phyloP scores from a whole-genome alignment of 1,140 invertebrate species.

The Saccostrea glomerata region DNA sequence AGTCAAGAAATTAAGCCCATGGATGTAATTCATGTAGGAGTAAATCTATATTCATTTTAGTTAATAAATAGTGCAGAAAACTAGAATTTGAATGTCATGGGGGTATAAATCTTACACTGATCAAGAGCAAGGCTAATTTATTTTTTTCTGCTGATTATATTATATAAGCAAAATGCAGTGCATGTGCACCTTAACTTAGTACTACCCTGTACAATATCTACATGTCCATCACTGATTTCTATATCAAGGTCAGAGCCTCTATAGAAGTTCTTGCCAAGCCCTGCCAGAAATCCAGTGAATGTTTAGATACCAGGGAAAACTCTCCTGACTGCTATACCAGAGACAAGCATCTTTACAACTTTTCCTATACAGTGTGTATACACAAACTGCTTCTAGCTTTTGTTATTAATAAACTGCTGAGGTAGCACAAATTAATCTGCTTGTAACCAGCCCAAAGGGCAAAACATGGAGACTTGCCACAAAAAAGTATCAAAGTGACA shows the following conservation, averaged over 20 bases:
- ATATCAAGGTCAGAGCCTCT: not conserved
- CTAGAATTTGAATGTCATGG: too few relatives aligned
- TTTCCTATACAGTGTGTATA: not conserved
- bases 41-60: too few relatives aligned
- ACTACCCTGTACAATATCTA: not conserved
- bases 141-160: too few relatives aligned
- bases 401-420: not conserved
- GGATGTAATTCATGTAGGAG: too few relatives aligned
- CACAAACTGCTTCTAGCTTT: not conserved
- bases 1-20: too few relatives aligned
- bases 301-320: not conserved
- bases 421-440: not conserved
- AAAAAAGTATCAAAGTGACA: not conserved
- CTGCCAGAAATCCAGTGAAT: constrained; percentile 12
- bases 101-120: too few relatives aligned
- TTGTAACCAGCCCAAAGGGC: not conserved
- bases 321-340: not conserved
- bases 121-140: too few relatives aligned
- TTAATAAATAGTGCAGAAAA: too few relatives aligned
- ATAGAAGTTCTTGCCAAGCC: not conserved
- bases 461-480: not conserved
- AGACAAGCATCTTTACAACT: constrained; percentile 30
- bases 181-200: too few relatives aligned
- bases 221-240: not conserved
- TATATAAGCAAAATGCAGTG: too few relatives aligned